Evolutionary conservation across 2,797 vertebrate species (phyloP).

Genomic region (Tapirus indicus): DNA sequence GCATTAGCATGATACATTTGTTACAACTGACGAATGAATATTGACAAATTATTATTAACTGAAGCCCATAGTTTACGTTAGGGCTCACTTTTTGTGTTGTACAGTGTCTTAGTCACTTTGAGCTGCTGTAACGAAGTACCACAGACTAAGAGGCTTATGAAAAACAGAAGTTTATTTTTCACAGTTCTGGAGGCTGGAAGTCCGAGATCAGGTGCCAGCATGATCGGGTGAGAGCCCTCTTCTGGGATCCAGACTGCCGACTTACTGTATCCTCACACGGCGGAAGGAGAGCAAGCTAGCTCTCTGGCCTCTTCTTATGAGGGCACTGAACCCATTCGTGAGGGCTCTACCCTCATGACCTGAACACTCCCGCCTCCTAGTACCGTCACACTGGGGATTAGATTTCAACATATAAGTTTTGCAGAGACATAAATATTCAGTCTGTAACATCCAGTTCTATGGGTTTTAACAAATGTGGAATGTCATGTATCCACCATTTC

Average conservation of each 20-base stretch:
- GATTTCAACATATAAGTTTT: background rate
- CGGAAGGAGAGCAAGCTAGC: background rate
- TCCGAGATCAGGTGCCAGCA: background rate
- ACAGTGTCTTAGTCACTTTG: background rate
- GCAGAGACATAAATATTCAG: background rate
- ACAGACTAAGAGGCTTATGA: background rate
- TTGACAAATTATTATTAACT: background rate
- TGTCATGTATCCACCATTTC: background rate
- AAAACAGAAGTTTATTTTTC: background rate
- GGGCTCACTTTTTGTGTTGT: background rate
- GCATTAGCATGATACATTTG: background rate
- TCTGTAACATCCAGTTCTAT: background rate
- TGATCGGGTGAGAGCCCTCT: background rate
- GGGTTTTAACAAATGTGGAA: background rate
- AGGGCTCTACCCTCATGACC: background rate
- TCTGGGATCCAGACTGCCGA: background rate
- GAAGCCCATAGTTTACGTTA: background rate
- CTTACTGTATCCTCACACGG: background rate
- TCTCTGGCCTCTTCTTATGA: background rate
- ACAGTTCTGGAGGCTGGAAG: background rate
- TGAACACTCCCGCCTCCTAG: background rate
- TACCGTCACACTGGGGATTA: background rate
- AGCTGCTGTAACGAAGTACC: background rate
- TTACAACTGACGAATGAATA: background rate
- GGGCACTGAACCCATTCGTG: background rate